Conservation (phyloP, 2,888 invertebrate genomes). For the Taenaris catops region DNA sequence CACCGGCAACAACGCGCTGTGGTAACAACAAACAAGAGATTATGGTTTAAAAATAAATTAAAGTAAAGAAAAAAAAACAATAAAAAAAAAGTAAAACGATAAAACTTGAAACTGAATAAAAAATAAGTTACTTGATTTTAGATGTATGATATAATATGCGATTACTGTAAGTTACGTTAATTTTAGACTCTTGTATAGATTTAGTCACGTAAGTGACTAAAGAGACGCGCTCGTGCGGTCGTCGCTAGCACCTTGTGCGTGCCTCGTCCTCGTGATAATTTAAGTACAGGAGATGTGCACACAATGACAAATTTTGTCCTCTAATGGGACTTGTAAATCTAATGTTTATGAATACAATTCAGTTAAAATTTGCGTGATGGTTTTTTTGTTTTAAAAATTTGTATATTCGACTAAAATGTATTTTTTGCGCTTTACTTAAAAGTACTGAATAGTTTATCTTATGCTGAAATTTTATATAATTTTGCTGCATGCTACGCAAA, state of each 20-base stretch:
- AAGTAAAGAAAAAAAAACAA: constrained; percentile 47
- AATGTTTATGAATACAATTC: constrained; percentile 52
- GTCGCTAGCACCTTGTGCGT: constrained; percentile 43
- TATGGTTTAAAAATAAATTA: constrained; percentile 64
- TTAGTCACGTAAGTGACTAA: constrained; percentile 43
- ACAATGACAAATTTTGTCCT: constrained; percentile 40
- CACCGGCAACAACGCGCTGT: constrained; percentile 83
- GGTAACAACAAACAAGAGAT: constrained; percentile 79
- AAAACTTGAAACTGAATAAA: constrained; percentile 77
- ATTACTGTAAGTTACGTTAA: constrained; percentile 75
- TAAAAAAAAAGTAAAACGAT: constrained; percentile 81
- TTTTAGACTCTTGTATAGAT: constrained; percentile 67
- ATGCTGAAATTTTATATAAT: constrained; percentile 8
- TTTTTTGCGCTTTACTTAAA: constrained; percentile 6
- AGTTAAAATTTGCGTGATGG: constrained; percentile 40
- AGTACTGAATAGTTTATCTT: constrained; percentile 8
- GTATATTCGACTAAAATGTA: constrained; percentile 3
- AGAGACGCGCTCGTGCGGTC: constrained; percentile 33
- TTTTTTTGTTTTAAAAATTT: constrained; percentile 34
- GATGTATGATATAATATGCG: constrained; percentile 78
- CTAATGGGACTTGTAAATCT: constrained; percentile 49
- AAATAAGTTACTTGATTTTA: constrained; percentile 77
- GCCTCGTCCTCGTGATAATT: constrained; percentile 63
- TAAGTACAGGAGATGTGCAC: constrained; percentile 66
- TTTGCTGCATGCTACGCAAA: no score